Percentiles rank a stretch among this genome's conserved stretches.
Conservation (phyloP, 1,140 invertebrate genomes). For the Atta cephalotes region DNA sequence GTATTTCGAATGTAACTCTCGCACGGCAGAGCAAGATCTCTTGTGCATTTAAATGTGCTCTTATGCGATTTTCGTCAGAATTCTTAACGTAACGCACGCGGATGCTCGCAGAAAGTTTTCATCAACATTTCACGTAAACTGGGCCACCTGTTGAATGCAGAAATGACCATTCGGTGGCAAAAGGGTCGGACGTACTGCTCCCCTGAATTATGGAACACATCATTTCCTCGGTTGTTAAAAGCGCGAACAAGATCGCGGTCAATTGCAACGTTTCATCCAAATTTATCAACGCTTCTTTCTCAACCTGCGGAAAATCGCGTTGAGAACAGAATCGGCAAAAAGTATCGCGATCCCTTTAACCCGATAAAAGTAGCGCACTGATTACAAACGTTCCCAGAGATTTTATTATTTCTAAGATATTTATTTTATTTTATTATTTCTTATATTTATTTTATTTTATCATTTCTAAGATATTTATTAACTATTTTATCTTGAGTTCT, state of each 20-base stretch:
- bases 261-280: slow-evolving; percentile 37
- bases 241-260: slow-evolving; percentile 51
- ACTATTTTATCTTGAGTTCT: background rate
- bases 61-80: slow-evolving; percentile 28
- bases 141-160: slow-evolving; percentile 79
- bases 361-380: background rate
- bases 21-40: background rate
- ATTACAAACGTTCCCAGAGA: background rate
- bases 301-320: background rate
- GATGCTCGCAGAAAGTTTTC: slow-evolving; percentile 69
- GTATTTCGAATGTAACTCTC: background rate
- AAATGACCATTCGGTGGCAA: slow-evolving; percentile 78
- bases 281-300: slow-evolving; percentile 49
- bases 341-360: background rate
- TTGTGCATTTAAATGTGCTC: slow-evolving; percentile 12
- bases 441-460: no score
- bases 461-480: slow-evolving; percentile 5
- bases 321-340: background rate
- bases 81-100: slow-evolving; percentile 48
- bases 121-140: slow-evolving; percentile 77
- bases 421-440: background rate
- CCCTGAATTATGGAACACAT: slow-evolving; percentile 79
- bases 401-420: slow-evolving; percentile 3
- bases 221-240: slow-evolving; percentile 73
- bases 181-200: slow-evolving; percentile 73